Evolutionary conservation across 2,888 invertebrate species (phyloP).

Genomic region (Cephus rjabovi): DNA sequence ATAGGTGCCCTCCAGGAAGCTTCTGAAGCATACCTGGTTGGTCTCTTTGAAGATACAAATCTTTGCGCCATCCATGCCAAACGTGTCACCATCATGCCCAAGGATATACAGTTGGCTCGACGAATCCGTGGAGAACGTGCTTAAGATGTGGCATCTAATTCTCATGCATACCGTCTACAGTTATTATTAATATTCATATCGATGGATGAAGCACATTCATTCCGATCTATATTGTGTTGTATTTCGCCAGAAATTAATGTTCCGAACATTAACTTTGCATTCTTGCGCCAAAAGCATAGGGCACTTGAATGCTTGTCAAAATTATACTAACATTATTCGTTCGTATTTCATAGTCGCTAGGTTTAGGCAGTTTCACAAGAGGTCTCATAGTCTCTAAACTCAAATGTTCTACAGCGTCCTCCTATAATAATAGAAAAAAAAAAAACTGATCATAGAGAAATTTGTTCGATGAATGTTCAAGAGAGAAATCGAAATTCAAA

Average conservation of each 20-base stretch:
- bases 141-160: slow-evolving; percentile 69
- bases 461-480: neutral
- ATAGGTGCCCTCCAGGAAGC: slow-evolving; percentile 94
- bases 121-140: slow-evolving; percentile 97
- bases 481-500: neutral
- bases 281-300: neutral
- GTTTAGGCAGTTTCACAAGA: slow-evolving; percentile 4
- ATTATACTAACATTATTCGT: slow-evolving; percentile 9
- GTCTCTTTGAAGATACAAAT: slow-evolving; percentile 97
- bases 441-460: neutral
- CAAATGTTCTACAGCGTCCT: neutral
- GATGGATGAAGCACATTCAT: slow-evolving; percentile 55
- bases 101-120: slow-evolving; percentile 95
- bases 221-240: slow-evolving; percentile 36
- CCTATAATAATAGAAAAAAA: neutral
- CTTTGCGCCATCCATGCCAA: slow-evolving; percentile 98
- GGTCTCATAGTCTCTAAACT: neutral
- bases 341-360: slow-evolving; percentile 16
- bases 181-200: slow-evolving; percentile 52
- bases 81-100: slow-evolving; percentile 98
- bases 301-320: neutral
- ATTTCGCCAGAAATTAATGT: slow-evolving; percentile 7
- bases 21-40: slow-evolving; percentile 91
- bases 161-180: slow-evolving; percentile 53
- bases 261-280: slow-evolving; percentile 1